phyloP scores from a whole-genome alignment of 2,888 invertebrate species.

The Teleogryllus oceanicus region DNA sequence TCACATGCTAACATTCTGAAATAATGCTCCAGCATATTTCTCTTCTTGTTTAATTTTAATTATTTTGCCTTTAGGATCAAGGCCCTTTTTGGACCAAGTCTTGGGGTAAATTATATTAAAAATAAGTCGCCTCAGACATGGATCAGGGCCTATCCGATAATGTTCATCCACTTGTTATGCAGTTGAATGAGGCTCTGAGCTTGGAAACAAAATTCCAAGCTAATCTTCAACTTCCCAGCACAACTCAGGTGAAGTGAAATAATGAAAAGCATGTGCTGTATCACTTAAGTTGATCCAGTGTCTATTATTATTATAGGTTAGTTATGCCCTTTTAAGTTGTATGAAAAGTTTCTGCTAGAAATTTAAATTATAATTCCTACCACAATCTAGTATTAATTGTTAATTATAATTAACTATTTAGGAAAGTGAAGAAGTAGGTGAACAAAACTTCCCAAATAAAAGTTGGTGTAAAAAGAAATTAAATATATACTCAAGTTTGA shows the following conservation, averaged over 20 bases:
- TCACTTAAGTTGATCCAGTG: no score
- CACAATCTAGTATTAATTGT: no score
- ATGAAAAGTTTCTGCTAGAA: no score
- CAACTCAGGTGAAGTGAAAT: slow-evolving; percentile 55
- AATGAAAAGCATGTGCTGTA: not conserved
- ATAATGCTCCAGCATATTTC: not conserved
- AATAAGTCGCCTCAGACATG: slow-evolving; percentile 34
- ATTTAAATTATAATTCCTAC: no score
- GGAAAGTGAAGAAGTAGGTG: no score
- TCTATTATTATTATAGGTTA: no score
- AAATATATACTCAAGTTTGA: no score
- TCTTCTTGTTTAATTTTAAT: not conserved
- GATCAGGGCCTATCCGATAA: slow-evolving; percentile 38
- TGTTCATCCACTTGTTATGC: slow-evolving; percentile 39
- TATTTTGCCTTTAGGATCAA: not conserved
- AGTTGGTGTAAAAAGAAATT: no score
- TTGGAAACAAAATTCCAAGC: slow-evolving; percentile 70
- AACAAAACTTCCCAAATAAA: no score
- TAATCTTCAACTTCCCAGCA: slow-evolving; percentile 59
- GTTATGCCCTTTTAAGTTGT: no score
- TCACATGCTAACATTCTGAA: not conserved
- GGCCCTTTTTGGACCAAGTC: not conserved
- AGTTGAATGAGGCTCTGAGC: slow-evolving; percentile 64
- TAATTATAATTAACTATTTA: no score
- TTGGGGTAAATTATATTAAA: not conserved